Percentiles rank a stretch among this genome's conserved stretches.
These are phyloP conservation scores for Andrena camellia DNA, from an alignment of 2,888 invertebrate species.

Conservation along the genomic window DNA sequence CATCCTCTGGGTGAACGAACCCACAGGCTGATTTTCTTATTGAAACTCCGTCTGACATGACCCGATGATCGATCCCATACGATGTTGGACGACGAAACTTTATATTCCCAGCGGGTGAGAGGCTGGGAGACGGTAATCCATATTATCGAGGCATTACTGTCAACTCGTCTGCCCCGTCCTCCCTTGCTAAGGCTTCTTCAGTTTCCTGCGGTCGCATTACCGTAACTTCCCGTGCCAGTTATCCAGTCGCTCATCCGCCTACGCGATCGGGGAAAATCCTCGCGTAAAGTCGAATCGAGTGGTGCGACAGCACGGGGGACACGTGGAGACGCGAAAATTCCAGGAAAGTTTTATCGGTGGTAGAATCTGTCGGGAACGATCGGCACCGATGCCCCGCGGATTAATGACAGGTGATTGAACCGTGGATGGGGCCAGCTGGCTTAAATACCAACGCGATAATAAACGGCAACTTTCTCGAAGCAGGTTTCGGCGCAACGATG, in stretches of 20 bases:
- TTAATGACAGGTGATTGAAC: slow-evolving; percentile 11
- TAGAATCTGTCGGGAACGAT: neutral
- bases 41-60: neutral
- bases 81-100: slow-evolving; percentile 39
- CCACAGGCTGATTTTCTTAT: neutral
- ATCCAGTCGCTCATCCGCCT: neutral
- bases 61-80: neutral
- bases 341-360: neutral
- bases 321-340: neutral
- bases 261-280: slow-evolving; percentile 18
- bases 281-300: neutral
- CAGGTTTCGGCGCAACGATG: slow-evolving; percentile 64
- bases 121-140: slow-evolving; percentile 48
- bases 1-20: slow-evolving; percentile 21
- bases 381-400: neutral
- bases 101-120: slow-evolving; percentile 22
- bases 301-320: neutral
- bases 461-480: slow-evolving; percentile 61
- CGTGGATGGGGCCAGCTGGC: slow-evolving; percentile 22
- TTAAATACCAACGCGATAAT: slow-evolving; percentile 55
- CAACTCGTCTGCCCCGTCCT: slow-evolving; percentile 42
- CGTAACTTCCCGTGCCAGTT: slow-evolving; percentile 22
- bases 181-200: slow-evolving; percentile 48
- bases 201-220: slow-evolving; percentile 44
- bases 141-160: slow-evolving; percentile 59